Evolutionary conservation across 1,140 invertebrate species (phyloP).

Genomic region (Drosophila takahashii): DNA sequence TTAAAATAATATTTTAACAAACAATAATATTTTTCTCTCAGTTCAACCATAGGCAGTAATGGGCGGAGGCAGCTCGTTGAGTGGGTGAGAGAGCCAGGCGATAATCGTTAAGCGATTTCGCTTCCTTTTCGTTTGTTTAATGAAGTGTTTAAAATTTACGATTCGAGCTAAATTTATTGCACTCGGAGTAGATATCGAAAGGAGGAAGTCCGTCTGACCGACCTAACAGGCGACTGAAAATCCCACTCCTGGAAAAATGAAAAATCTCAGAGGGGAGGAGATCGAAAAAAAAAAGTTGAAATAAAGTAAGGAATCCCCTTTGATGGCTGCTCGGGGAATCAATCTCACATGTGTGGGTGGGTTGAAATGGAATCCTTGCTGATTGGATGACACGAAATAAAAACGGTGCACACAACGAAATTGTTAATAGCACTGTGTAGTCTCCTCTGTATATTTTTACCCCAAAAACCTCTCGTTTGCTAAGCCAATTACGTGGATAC

Average conservation of each 20-base stretch:
- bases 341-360: constrained; percentile 57
- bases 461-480: constrained; percentile 9
- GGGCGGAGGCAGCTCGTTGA: constrained; percentile 1
- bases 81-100: constrained; percentile 36
- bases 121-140: constrained; percentile 57
- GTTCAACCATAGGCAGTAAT: constrained; percentile 31
- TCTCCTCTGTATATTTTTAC: constrained; percentile 6
- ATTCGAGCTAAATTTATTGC: constrained; percentile 66
- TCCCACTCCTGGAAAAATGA: constrained; percentile 1
- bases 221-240: constrained; percentile 12
- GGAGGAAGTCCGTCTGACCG: constrained; percentile 3
- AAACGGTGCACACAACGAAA: constrained; percentile 59
- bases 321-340: constrained; percentile 72
- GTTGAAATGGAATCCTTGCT: constrained; percentile 33
- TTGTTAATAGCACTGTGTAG: constrained; percentile 55
- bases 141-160: constrained; percentile 78
- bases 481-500: constrained; percentile 70
- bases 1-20: background rate
- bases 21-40: background rate
- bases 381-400: constrained; percentile 75
- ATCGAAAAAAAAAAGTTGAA: background rate
- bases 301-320: constrained; percentile 33
- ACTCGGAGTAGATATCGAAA: constrained; percentile 36
- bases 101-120: constrained; percentile 76
- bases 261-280: constrained; percentile 18